phyloP scores from a whole-genome alignment of 2,888 invertebrate species.

The Philereme vetulata region DNA sequence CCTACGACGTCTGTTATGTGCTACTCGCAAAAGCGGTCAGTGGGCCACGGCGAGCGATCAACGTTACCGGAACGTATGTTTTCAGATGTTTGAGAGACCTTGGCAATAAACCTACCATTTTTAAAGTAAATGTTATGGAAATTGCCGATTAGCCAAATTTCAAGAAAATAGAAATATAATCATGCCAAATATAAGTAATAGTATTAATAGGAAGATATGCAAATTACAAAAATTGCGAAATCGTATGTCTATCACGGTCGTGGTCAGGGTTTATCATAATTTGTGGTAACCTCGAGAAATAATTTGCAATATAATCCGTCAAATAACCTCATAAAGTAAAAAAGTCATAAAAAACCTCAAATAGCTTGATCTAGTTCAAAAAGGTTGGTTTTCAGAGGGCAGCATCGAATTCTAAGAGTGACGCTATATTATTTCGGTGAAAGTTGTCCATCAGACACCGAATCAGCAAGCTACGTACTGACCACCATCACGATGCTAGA shows the following conservation, averaged over 20 bases:
- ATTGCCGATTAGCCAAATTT: constrained; percentile 19
- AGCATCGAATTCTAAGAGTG: constrained; percentile 39
- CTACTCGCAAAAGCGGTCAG: constrained; percentile 71
- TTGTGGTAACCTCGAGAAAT: constrained; percentile 23
- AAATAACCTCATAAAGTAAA: constrained; percentile 4
- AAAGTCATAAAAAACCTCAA: too few relatives aligned
- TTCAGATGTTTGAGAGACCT: constrained; percentile 51
- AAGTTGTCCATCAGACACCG: constrained; percentile 73
- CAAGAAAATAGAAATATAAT: constrained; percentile 4
- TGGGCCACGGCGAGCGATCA: constrained; percentile 74
- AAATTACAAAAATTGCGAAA: constrained; percentile 29
- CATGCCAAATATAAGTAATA: constrained; percentile 8
- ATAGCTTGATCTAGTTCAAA: constrained; percentile 22
- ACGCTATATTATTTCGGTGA: constrained; percentile 69
- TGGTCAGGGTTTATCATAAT: constrained; percentile 27
- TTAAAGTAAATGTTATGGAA: constrained; percentile 29
- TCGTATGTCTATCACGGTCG: constrained; percentile 33
- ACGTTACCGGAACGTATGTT: constrained; percentile 69
- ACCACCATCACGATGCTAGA: constrained; percentile 65
- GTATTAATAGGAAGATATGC: constrained; percentile 4
- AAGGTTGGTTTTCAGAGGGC: constrained; percentile 44
- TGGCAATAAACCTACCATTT: constrained; percentile 49
- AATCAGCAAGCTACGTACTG: constrained; percentile 47
- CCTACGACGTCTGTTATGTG: constrained; percentile 66
- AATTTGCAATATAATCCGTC: constrained; percentile 15